phyloP scores from a whole-genome alignment of 2,888 invertebrate species.

The Toxonevra muliebris region DNA sequence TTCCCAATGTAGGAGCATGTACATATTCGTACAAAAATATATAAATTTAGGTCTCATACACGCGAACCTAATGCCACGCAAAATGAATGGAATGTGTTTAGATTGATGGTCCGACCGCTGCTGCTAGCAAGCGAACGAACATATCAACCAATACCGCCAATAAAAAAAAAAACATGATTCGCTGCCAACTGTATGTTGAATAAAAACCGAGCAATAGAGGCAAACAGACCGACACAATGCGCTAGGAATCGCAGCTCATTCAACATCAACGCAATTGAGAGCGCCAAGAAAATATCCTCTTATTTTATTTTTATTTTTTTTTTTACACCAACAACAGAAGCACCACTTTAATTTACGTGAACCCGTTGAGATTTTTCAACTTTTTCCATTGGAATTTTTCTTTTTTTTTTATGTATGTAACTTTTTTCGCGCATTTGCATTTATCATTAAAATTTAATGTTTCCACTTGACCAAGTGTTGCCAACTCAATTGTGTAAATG shows the following conservation, averaged over 20 bases:
- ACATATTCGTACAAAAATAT: not conserved
- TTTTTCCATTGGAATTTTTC: not conserved
- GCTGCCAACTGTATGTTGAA: constrained; percentile 52
- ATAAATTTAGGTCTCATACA: not conserved
- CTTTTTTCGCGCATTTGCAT: constrained; percentile 39
- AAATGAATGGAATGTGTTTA: constrained; percentile 4
- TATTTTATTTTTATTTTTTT: not conserved
- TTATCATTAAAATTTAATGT: constrained; percentile 60
- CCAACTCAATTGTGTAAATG: constrained; percentile 52
- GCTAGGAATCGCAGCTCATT: constrained; percentile 10
- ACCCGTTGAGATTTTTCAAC: constrained; percentile 24
- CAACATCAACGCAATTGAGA: constrained; percentile 32
- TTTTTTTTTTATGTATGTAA: not conserved
- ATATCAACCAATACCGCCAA: not conserved
- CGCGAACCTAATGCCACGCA: not conserved
- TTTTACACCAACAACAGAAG: not conserved
- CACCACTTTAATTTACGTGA: constrained; percentile 50
- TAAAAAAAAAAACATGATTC: constrained; percentile 26
- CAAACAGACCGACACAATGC: constrained; percentile 41
- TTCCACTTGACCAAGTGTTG: constrained; percentile 50
- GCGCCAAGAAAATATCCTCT: constrained; percentile 16
- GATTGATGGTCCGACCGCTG: constrained; percentile 23
- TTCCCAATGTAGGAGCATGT: not conserved
- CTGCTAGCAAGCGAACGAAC: not conserved
- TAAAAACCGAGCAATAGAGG: not conserved